These are phyloP conservation scores for Xestia rhomboidea DNA, from an alignment of 2,888 invertebrate genomes.

Conservation along the genomic window DNA sequence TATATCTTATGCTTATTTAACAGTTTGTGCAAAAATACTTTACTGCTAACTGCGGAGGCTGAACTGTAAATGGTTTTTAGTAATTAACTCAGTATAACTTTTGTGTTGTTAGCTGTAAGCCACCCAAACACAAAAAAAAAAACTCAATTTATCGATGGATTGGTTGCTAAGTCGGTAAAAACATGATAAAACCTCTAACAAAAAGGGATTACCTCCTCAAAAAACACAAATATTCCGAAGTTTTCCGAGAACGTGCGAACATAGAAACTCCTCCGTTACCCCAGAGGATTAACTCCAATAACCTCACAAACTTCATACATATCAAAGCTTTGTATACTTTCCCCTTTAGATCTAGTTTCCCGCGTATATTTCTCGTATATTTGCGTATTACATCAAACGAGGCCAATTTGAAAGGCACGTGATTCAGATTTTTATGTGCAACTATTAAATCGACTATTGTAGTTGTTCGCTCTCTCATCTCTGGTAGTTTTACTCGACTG, in stretches of 20 bases:
- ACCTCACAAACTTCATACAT: conserved; percentile 50
- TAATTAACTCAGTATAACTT: neutral
- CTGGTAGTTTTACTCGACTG: neutral
- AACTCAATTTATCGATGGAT: neutral
- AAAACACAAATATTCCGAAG: conserved; percentile 33
- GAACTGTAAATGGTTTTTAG: too few relatives aligned
- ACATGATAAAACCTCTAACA: neutral
- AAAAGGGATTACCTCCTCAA: conserved; percentile 19
- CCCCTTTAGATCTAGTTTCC: conserved; percentile 13
- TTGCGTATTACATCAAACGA: conserved; percentile 44
- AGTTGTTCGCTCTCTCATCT: neutral
- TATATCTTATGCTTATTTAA: neutral
- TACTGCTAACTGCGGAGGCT: too few relatives aligned
- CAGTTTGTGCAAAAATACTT: too few relatives aligned
- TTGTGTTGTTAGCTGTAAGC: neutral
- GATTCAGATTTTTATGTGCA: conserved; percentile 7
- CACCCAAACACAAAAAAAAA: neutral
- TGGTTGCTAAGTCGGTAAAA: neutral
- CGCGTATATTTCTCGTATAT: conserved; percentile 38
- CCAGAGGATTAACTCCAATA: conserved; percentile 43
- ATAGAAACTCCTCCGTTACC: conserved; percentile 24
- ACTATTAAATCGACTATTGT: conserved; percentile 5
- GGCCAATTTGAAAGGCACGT: conserved; percentile 38
- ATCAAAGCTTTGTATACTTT: conserved; percentile 52
- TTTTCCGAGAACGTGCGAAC: conserved; percentile 8